phyloP scores from a whole-genome alignment of 2,888 invertebrate species.

The Galeopsomyia nigrocyanea region DNA sequence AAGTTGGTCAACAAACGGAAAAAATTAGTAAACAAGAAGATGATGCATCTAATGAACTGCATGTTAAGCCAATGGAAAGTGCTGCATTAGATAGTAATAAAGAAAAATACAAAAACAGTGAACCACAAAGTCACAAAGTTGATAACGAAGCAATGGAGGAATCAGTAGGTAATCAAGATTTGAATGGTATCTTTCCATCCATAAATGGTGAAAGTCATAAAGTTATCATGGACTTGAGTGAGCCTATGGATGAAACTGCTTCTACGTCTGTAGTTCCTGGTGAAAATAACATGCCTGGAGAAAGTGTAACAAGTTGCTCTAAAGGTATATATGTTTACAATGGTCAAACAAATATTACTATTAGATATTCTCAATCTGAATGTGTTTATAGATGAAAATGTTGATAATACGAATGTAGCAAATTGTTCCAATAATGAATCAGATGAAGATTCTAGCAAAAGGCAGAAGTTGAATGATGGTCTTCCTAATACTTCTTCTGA shows the following conservation, averaged over 20 bases:
- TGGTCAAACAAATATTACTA: background rate
- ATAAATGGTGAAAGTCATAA: too few relatives aligned
- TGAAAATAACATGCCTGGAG: background rate
- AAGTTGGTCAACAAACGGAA: background rate
- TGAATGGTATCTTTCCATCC: too few relatives aligned
- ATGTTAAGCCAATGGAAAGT: background rate
- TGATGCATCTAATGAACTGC: background rate
- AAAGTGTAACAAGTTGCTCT: conserved; percentile 19
- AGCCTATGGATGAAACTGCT: conserved; percentile 1
- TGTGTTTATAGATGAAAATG: conserved; percentile 10
- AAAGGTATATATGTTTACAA: conserved; percentile 7
- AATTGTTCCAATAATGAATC: conserved; percentile 37
- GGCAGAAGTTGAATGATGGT: conserved; percentile 53
- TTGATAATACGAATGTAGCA: conserved; percentile 12
- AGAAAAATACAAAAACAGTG: background rate
- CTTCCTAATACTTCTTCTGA: conserved; percentile 25
- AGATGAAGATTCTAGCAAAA: conserved; percentile 55
- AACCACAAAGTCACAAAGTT: background rate
- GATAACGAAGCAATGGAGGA: background rate
- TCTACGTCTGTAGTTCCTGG: background rate
- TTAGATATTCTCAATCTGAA: conserved; percentile 1
- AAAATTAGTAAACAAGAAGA: background rate
- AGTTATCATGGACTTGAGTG: too few relatives aligned
- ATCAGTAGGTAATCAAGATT: background rate
- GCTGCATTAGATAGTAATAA: background rate